phyloP scores from a whole-genome alignment of 2,888 invertebrate species.

The Parnassius orleans region DNA sequence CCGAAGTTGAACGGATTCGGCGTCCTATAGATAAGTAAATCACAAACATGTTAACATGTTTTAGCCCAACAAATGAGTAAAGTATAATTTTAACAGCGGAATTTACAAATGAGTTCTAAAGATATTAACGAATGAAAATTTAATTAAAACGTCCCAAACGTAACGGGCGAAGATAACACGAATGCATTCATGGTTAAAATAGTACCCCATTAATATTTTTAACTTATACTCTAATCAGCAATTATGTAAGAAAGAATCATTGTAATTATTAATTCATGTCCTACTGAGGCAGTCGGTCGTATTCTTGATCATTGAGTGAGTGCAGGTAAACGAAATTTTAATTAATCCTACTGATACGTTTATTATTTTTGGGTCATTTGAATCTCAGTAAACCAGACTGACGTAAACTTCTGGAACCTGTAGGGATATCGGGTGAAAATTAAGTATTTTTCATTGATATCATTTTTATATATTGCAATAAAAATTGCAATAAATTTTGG shows the following conservation, averaged over 20 bases:
- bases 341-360: too few species aligned
- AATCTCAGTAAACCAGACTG: too few species aligned
- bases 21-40: too few species aligned
- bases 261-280: slow-evolving; percentile 74
- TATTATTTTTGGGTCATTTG: too few species aligned
- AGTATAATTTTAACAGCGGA: slow-evolving; percentile 44
- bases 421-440: too few species aligned
- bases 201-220: slow-evolving; percentile 61
- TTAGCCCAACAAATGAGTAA: slow-evolving; percentile 32
- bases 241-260: slow-evolving; percentile 73
- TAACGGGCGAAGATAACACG: slow-evolving; percentile 53
- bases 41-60: background rate
- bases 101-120: slow-evolving; percentile 47
- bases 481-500: too few species aligned
- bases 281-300: slow-evolving; percentile 50
- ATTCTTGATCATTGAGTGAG: slow-evolving; percentile 30
- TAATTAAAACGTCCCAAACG: slow-evolving; percentile 68
- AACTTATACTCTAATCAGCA: slow-evolving; percentile 71
- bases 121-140: slow-evolving; percentile 62
- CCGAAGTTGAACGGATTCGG: too few species aligned
- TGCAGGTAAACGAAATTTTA: too few species aligned
- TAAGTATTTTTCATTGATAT: too few species aligned
- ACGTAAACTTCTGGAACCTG: too few species aligned
- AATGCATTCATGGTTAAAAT: slow-evolving; percentile 66
- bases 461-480: too few species aligned